Conservation (phyloP, 2,888 invertebrate genomes). For the Tineola bisselliella region DNA sequence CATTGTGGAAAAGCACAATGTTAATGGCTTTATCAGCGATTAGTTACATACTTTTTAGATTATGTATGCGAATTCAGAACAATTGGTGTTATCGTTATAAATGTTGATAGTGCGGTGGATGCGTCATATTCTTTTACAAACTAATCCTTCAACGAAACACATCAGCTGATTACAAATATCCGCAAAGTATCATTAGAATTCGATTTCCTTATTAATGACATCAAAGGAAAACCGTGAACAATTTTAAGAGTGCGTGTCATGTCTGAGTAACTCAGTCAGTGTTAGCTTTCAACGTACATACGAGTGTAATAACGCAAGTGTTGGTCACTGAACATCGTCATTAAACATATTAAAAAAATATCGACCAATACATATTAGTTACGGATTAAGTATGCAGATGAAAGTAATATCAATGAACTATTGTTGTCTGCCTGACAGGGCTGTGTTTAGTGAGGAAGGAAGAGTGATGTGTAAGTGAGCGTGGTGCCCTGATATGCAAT, state of each 20-base stretch:
- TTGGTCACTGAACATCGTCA: not conserved
- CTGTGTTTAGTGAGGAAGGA: constrained; percentile 9
- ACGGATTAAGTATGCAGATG: not conserved
- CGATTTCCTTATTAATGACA: not conserved
- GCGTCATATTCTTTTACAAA: not conserved
- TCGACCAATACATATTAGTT: not conserved
- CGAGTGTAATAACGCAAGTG: not conserved
- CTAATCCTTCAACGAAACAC: not conserved
- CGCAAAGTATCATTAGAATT: not conserved
- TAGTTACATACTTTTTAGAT: not conserved
- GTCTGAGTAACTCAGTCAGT: not conserved
- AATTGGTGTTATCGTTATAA: not conserved
- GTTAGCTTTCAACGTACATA: not conserved
- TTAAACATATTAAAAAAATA: not conserved
- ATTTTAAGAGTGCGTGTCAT: not conserved
- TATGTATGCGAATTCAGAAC: not conserved
- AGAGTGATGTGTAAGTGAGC: constrained; percentile 14
- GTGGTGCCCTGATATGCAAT: constrained; percentile 10
- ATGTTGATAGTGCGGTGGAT: not conserved
- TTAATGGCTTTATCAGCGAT: not conserved
- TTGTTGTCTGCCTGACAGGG: not conserved
- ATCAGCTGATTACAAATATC: constrained; percentile 1
- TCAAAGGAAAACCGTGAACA: not conserved
- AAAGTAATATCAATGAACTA: not conserved
- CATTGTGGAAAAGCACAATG: not conserved